A percentile compares a stretch with the other conserved stretches of the same genome.
These are phyloP conservation scores for Spatulosminthurus flaviceps DNA, from an alignment of 2,888 invertebrate species.

Conservation along the genomic window DNA sequence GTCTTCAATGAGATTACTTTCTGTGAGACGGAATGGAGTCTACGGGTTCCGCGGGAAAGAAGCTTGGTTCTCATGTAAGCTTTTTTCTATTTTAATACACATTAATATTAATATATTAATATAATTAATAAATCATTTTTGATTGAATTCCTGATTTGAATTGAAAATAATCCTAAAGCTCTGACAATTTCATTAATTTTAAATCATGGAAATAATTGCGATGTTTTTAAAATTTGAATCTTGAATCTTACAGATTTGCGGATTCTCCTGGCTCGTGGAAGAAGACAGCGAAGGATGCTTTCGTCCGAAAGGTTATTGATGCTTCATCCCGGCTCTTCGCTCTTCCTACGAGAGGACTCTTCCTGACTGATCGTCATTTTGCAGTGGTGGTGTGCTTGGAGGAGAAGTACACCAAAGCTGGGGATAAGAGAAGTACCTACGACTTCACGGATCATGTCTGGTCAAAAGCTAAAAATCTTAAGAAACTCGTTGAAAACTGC, in stretches of 20 bases:
- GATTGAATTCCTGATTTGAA: not conserved
- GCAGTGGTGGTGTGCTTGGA: constrained; percentile 16
- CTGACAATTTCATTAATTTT: too few relatives aligned
- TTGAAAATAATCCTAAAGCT: too few relatives aligned
- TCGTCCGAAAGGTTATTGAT: not conserved
- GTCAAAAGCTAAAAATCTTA: constrained; percentile 21
- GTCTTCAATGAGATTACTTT: constrained; percentile 26
- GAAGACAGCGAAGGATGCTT: constrained; percentile 21
- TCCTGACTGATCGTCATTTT: not conserved
- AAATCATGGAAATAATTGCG: too few relatives aligned
- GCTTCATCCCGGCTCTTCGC: constrained; percentile 18
- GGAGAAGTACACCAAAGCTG: constrained; percentile 3
- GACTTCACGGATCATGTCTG: constrained; percentile 34
- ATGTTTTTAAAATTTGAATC: too few relatives aligned
- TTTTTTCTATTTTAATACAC: not conserved
- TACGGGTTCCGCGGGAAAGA: constrained; percentile 16
- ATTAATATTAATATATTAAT: too few relatives aligned
- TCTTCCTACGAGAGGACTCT: constrained; percentile 18
- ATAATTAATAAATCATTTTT: not conserved
- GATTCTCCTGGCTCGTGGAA: constrained; percentile 30
- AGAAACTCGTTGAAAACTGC: constrained; percentile 8
- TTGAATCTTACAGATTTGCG: constrained; percentile 37
- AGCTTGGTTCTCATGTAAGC: constrained; percentile 16
- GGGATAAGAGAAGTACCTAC: constrained; percentile 15
- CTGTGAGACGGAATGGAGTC: constrained; percentile 26